Evolutionary conservation across 1,140 invertebrate genomes (phyloP), one percentile per base, ranked within the genome.

Genomic region (Anagrus nilaparvatae): DNA sequence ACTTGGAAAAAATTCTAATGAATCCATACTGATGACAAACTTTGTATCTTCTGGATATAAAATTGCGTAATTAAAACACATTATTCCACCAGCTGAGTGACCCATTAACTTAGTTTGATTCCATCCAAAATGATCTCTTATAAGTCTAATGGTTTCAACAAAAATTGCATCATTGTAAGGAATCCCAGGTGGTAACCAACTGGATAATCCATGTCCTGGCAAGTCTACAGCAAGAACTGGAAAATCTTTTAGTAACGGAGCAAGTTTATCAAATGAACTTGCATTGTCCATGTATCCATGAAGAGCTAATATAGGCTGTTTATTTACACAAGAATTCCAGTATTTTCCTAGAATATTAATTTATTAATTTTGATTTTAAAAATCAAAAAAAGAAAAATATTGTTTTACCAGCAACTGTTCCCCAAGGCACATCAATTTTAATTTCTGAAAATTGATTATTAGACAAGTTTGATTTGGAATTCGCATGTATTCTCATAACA

Each of bases 231-330:
- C 72, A 13, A 84, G 56, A 44, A 79, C 71, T n/a, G 73, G 66
- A 1, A 75, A 49, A 48, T 79, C 59, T 8, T 63, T 55, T 30
- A 84, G 54, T 21, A 76, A 52, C 6, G 78, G 78, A 17, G 75
- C 71, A 5, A 84, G 55, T 1, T 70, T 64, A 53, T 84, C 79
- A 65, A 81, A 85, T 3, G 77, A 76, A 7, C 75, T 78, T 16
- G 78, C 77, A 55, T 82, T 84, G 49, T 81, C 78, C 59, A 78
- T 38, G 79, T 80, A 83, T 4, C 82, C 83, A 56, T 86, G 82
- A 31, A 84, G 51, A 2, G 72, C 72, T 9, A 86, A 53, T 40
- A 84, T 73, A 0, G 81, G 81, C 25, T 69, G 59, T 7, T 67
- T 60, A 41, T 76, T 61, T 36, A 70, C 69, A n/a, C n/a, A n/a